A percentile compares a stretch with the other conserved stretches of the same genome.
Conservation (phyloP, 2,113 vertebrate genomes). For the Cyanistes caeruleus region DNA sequence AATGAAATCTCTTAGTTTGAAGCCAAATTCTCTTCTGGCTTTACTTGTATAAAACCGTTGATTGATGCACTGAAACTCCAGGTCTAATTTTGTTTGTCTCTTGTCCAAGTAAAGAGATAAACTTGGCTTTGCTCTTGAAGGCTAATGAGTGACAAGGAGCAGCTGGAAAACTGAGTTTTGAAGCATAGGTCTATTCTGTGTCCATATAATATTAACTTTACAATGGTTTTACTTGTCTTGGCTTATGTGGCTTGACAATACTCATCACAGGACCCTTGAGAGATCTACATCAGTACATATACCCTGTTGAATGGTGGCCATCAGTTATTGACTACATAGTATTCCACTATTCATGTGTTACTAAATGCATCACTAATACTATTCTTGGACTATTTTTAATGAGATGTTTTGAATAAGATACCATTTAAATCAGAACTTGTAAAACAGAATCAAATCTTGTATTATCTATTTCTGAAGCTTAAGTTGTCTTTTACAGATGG, state of each 20-base stretch:
- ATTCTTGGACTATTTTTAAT: neutral
- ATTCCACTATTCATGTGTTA: neutral
- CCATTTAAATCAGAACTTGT: neutral
- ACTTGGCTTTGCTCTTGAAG: neutral
- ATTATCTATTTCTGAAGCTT: neutral
- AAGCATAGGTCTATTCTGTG: neutral
- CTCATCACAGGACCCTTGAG: neutral
- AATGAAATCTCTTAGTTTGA: neutral
- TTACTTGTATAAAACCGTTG: too few species aligned
- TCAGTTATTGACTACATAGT: neutral
- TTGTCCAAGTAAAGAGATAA: neutral
- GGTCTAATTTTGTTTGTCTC: neutral
- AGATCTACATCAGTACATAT: neutral
- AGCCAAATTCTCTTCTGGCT: neutral
- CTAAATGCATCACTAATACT: neutral
- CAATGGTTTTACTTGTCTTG: neutral
- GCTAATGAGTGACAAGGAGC: neutral
- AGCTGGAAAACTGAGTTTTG: neutral
- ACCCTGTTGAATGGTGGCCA: neutral
- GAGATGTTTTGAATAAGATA: neutral
- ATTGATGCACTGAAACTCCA: neutral
- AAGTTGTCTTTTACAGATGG: neutral
- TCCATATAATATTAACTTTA: neutral
- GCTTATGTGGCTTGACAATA: neutral
- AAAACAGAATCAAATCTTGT: neutral